Conservation (phyloP, 2,888 invertebrate genomes). For the Lasius fuliginosus region DNA sequence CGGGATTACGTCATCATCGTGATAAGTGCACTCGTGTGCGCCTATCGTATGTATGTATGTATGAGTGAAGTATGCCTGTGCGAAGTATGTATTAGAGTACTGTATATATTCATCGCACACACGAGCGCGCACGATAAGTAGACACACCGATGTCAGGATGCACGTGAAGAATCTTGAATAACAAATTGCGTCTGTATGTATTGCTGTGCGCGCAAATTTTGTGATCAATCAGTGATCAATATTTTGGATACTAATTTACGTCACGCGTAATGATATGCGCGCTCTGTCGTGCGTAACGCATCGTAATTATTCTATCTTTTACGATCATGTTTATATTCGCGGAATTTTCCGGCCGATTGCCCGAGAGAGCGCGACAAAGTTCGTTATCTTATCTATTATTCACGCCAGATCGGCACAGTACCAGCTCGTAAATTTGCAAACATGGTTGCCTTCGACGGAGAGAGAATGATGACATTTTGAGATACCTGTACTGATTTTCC, state of each 20-base stretch:
- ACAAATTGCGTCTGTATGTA: constrained; percentile 48
- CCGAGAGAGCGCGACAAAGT: not conserved
- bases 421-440: not conserved
- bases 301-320: not conserved
- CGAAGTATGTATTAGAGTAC: not conserved
- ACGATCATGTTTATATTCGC: not conserved
- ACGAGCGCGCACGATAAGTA: not conserved
- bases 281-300: not conserved
- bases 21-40: constrained; percentile 41
- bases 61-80: constrained; percentile 1
- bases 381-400: constrained; percentile 41
- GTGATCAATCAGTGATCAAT: constrained; percentile 8
- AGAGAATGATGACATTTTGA: not conserved
- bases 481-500: not conserved
- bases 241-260: constrained; percentile 35
- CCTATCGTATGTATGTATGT: constrained; percentile 37
- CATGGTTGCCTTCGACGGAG: not conserved
- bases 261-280: constrained; percentile 8
- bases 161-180: constrained; percentile 64
- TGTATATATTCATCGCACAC: not conserved
- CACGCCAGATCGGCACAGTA: not conserved
- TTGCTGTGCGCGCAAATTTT: not conserved
- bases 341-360: constrained; percentile 20
- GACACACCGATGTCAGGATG: not conserved
- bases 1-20: constrained; percentile 57